Evolutionary conservation across 2,113 vertebrate species (phyloP).

Genomic region (Dipodomys spectabilis): DNA sequence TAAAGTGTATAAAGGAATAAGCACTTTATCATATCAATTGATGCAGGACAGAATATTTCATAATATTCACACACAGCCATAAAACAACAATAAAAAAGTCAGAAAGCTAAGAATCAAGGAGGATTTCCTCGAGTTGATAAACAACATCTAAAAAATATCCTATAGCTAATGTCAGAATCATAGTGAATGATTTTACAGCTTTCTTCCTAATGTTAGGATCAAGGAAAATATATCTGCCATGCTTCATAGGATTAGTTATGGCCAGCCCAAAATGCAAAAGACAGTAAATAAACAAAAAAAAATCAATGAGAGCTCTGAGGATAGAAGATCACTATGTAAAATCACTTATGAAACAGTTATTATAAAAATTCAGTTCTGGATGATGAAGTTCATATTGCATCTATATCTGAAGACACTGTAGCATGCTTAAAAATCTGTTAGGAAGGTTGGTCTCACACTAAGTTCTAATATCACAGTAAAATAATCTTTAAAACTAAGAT

Average conservation of each 20-base stretch:
- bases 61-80: background rate
- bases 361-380: background rate
- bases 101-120: background rate
- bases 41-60: background rate
- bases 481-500: background rate
- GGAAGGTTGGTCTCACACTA: background rate
- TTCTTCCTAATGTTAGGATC: background rate
- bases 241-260: constrained; percentile 22
- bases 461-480: background rate
- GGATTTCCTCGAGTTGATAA: constrained; percentile 19
- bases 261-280: background rate
- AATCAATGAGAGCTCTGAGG: background rate
- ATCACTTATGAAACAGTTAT: background rate
- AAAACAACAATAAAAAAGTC: background rate
- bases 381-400: background rate
- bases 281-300: background rate
- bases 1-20: background rate
- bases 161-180: background rate
- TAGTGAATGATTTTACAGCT: constrained; percentile 7
- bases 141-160: constrained; percentile 4
- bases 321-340: background rate
- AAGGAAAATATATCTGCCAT: background rate
- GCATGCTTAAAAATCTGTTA: background rate
- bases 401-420: background rate
- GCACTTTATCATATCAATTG: background rate